phyloP scores from a whole-genome alignment of 2,888 invertebrate species.

The Nomada ruficornis region DNA sequence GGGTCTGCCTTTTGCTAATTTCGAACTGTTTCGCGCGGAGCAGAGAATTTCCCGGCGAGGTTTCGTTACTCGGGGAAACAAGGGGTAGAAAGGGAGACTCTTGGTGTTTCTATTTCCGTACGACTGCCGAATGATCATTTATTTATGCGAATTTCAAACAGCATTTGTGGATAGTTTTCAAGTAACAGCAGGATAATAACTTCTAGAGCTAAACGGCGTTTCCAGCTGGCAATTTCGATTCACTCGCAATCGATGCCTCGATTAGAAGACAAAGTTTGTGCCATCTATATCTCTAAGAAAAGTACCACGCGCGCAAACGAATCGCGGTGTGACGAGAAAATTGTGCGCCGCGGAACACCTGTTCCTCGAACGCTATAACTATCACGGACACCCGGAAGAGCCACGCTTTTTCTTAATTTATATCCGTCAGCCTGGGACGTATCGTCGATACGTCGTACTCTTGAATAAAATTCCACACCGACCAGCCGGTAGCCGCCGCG shows the following conservation, averaged over 20 bases:
- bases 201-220: too few relatives aligned
- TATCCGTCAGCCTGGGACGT: not conserved
- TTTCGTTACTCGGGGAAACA: too few relatives aligned
- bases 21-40: too few relatives aligned
- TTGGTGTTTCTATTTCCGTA: too few relatives aligned
- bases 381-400: not conserved
- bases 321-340: constrained; percentile 8
- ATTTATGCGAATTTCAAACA: too few relatives aligned
- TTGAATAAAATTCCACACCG: constrained; percentile 21
- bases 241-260: not conserved
- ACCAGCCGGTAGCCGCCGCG: not conserved
- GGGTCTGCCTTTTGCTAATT: not conserved
- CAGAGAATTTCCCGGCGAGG: too few relatives aligned
- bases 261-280: not conserved
- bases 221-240: too few relatives aligned
- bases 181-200: too few relatives aligned
- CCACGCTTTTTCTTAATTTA: constrained; percentile 3
- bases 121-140: too few relatives aligned
- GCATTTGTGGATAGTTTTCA: too few relatives aligned
- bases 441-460: not conserved
- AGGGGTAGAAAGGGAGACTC: too few relatives aligned
- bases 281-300: not conserved
- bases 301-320: not conserved
- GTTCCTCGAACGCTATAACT: not conserved
- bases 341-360: constrained; percentile 1